phyloP scores from a whole-genome alignment of 2,113 vertebrate species.

The Tiliqua scincoides region DNA sequence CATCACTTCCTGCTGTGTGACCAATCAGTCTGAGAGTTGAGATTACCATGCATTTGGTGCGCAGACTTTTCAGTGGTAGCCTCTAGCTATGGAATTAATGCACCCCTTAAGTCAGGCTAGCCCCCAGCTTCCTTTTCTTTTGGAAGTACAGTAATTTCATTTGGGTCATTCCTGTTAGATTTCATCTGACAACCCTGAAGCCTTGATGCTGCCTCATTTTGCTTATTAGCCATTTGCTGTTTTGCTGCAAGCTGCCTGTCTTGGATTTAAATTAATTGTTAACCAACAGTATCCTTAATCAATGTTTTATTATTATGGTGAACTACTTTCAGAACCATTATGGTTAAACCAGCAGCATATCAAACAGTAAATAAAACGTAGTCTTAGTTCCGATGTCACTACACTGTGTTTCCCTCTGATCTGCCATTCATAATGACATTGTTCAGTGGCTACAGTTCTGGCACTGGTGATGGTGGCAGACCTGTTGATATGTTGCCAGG shows the following conservation, averaged over 20 bases:
- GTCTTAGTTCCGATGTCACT: no score
- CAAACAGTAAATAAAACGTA: no score
- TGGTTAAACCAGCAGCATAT: no score
- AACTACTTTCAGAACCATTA: no score
- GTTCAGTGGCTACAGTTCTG: no score
- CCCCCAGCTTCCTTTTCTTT: neutral
- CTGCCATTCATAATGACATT: no score
- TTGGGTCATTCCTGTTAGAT: neutral
- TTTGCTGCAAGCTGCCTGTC: neutral
- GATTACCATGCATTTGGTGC: neutral
- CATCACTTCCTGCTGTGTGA: neutral
- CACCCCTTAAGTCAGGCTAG: neutral
- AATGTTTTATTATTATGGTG: no score
- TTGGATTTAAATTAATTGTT: neutral
- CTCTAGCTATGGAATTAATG: neutral
- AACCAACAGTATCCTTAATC: no score
- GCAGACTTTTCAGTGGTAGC: neutral
- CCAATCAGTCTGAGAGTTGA: neutral
- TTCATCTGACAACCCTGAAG: neutral
- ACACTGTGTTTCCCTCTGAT: no score
- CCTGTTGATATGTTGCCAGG: no score
- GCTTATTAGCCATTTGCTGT: neutral
- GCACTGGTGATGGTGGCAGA: no score
- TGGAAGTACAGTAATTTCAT: neutral
- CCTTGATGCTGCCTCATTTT: neutral